Evolutionary conservation across 2,113 vertebrate species (phyloP).

Genomic region (Collichthys lucidus): DNA sequence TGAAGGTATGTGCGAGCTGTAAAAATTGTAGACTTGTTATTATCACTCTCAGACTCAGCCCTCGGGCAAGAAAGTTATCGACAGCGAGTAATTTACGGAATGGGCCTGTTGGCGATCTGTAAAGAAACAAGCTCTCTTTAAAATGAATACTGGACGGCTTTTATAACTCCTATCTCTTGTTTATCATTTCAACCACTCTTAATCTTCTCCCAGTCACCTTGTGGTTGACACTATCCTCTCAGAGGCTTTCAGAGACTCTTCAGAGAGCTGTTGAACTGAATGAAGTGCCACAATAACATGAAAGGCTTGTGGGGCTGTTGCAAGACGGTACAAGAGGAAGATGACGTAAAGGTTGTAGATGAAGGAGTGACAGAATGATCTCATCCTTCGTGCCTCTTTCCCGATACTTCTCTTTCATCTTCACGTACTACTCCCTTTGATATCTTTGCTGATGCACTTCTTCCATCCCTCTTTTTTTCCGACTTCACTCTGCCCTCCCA

Average conservation of each 20-base stretch:
- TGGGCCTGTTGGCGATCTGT: background rate
- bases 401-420: slow-evolving; percentile 31
- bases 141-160: slow-evolving; percentile 27
- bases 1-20: slow-evolving; percentile 34
- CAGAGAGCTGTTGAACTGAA: slow-evolving; percentile 26
- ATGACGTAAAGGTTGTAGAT: background rate
- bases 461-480: slow-evolving; percentile 18
- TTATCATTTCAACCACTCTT: slow-evolving; percentile 18
- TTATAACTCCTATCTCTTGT: slow-evolving; percentile 25
- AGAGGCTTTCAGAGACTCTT: background rate
- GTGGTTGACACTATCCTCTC: background rate
- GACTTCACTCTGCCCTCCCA: background rate
- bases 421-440: slow-evolving; percentile 13
- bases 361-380: slow-evolving; percentile 16
- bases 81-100: slow-evolving; percentile 19
- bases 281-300: slow-evolving; percentile 21
- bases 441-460: slow-evolving; percentile 14
- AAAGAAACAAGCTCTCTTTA: background rate
- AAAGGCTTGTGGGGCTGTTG: slow-evolving; percentile 13
- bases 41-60: slow-evolving; percentile 25
- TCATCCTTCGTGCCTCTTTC: slow-evolving; percentile 16
- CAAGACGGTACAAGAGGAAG: slow-evolving; percentile 5
- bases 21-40: slow-evolving; percentile 42
- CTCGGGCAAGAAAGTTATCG: slow-evolving; percentile 48
- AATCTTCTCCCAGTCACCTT: slow-evolving; percentile 13